phyloP scores from a whole-genome alignment of 2,888 invertebrate genomes.

The Melinaea menophilus region DNA sequence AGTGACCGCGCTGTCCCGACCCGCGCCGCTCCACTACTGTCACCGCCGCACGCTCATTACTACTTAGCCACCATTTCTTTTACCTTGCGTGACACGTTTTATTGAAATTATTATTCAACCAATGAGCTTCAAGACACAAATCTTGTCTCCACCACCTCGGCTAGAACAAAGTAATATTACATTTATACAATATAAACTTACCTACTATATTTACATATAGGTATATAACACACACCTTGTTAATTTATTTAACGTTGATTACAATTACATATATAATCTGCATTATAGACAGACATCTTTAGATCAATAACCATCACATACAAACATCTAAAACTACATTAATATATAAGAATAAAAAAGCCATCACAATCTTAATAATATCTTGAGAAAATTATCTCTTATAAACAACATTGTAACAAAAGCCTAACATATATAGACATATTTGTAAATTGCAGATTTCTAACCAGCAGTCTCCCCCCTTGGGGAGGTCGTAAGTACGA shows the following conservation, averaged over 20 bases:
- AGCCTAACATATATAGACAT: too few species aligned
- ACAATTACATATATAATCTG: too few species aligned
- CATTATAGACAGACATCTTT: too few species aligned
- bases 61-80: constrained; percentile 32
- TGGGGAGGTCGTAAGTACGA: constrained; percentile 72
- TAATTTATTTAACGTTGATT: too few species aligned
- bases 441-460: too few species aligned
- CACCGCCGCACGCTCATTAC: constrained; percentile 40
- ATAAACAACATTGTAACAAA: too few species aligned
- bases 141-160: constrained; percentile 23
- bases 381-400: too few species aligned
- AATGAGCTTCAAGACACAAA: constrained; percentile 27
- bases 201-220: too few species aligned
- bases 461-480: constrained; percentile 22
- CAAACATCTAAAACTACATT: too few species aligned
- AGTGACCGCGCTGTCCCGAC: constrained; percentile 67
- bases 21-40: constrained; percentile 64
- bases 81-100: constrained; percentile 32
- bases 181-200: background rate
- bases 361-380: too few species aligned
- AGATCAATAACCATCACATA: too few species aligned
- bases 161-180: background rate
- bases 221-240: background rate
- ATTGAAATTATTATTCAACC: constrained; percentile 31
- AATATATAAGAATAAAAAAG: too few species aligned